Percentiles rank a stretch among this genome's conserved stretches.
Conservation (phyloP, 2,888 invertebrate species). For the Lagria hirta region DNA sequence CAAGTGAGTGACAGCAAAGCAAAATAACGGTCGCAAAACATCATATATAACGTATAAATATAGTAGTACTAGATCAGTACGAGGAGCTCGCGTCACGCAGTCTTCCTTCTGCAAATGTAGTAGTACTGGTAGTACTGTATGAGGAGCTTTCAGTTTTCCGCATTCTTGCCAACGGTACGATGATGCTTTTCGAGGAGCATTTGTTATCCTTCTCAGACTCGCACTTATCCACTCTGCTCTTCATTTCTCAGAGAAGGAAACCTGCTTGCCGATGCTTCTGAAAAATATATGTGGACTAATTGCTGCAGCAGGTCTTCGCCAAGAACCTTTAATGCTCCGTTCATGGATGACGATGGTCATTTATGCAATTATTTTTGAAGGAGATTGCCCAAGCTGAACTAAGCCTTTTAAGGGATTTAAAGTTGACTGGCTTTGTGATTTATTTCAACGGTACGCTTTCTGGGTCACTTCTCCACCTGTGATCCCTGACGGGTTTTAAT, state of each 20-base stretch:
- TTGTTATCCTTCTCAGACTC: conserved; percentile 20
- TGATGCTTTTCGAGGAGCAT: conserved; percentile 12
- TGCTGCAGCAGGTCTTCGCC: conserved; percentile 30
- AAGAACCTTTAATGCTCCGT: conserved; percentile 25
- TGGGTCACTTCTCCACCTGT: not conserved
- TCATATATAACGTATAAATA: conserved; percentile 24
- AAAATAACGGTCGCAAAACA: conserved; percentile 25
- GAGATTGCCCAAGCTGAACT: conserved; percentile 9
- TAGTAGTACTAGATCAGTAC: conserved; percentile 36
- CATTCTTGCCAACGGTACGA: conserved; percentile 28
- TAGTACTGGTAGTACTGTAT: too few species aligned
- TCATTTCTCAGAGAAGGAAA: too few species aligned
- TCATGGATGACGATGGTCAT: conserved; percentile 24
- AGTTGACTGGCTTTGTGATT: conserved; percentile 11
- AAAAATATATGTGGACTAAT: conserved; percentile 31
- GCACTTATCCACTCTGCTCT: too few species aligned
- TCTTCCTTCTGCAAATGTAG: conserved; percentile 25
- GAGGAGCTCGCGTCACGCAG: conserved; percentile 32
- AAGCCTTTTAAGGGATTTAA: conserved; percentile 26
- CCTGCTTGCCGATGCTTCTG: conserved; percentile 14
- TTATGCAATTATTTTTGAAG: conserved; percentile 26
- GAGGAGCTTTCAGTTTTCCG: conserved; percentile 28
- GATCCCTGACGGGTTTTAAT: too few species aligned
- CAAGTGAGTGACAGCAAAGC: conserved; percentile 21
- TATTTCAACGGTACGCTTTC: conserved; percentile 8